Conservation (phyloP, 2,797 vertebrate genomes). For the Eptatretus atami region DNA sequence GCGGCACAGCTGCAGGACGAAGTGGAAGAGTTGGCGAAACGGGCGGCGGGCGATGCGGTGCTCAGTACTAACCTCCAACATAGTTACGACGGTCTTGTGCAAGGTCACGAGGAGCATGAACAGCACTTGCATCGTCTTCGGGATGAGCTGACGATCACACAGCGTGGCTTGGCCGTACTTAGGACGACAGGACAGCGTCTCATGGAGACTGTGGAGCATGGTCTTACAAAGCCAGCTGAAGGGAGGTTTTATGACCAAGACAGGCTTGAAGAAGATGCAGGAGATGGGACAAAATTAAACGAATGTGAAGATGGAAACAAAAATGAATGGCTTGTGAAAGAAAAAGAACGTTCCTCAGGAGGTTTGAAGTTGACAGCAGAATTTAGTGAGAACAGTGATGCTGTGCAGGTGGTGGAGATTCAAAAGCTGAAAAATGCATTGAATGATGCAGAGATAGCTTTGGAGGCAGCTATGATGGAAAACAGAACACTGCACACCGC, state of each 20-base stretch:
- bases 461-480: conserved; percentile 62
- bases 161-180: conserved; percentile 40
- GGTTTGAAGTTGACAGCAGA: too few species aligned
- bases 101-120: conserved; percentile 72
- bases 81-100: conserved; percentile 51
- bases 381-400: too few species aligned
- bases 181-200: neutral
- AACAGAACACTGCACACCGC: conserved; percentile 50
- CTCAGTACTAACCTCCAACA: conserved; percentile 45
- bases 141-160: conserved; percentile 53
- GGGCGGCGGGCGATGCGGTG: conserved; percentile 43
- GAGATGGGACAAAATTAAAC: too few species aligned
- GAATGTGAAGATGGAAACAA: too few species aligned
- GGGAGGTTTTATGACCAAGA: too few species aligned
- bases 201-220: neutral
- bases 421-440: conserved; percentile 22
- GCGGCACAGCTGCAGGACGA: conserved; percentile 75
- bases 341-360: too few species aligned
- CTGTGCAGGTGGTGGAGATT: conserved; percentile 15
- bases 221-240: too few species aligned
- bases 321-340: too few species aligned
- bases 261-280: too few species aligned
- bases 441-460: conserved; percentile 30
- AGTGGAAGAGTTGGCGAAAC: conserved; percentile 44
- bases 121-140: conserved; percentile 37